These are phyloP conservation scores for Ibycter americanus DNA, from an alignment of 2,797 vertebrate genomes.

Conservation along the genomic window DNA sequence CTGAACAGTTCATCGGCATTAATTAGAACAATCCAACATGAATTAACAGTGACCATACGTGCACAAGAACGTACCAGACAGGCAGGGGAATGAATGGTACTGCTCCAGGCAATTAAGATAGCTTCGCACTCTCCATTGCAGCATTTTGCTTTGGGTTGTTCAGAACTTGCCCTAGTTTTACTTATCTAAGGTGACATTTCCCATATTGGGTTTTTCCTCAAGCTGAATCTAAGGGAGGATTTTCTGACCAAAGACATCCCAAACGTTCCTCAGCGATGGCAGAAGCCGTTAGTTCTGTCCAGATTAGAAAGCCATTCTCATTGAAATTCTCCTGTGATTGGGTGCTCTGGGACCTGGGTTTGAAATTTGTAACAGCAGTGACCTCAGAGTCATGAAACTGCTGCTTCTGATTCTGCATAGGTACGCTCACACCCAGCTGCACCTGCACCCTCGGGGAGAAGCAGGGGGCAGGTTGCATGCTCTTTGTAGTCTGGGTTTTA, in stretches of 20 bases:
- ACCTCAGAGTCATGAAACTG: not conserved
- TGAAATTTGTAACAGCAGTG: not conserved
- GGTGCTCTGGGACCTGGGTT: not conserved
- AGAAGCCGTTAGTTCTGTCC: not conserved
- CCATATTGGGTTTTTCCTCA: not conserved
- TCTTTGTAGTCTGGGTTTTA: not conserved
- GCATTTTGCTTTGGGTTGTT: not conserved
- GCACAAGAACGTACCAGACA: not conserved
- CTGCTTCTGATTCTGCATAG: not conserved
- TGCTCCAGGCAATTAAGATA: not conserved
- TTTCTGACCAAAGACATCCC: not conserved
- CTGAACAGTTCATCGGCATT: not conserved
- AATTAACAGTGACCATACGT: slow-evolving; percentile 39
- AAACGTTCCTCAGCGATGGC: not conserved
- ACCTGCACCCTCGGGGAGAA: fast-evolving
- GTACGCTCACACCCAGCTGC: not conserved
- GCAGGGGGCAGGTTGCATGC: not conserved
- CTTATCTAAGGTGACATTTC: not conserved
- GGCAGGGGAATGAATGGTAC: not conserved
- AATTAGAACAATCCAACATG: slow-evolving; percentile 42
- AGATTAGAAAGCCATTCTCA: not conserved
- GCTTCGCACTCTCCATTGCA: not conserved
- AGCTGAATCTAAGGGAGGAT: not conserved
- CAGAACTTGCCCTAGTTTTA: not conserved
- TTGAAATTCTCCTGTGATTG: not conserved